Conservation (phyloP, 2,113 vertebrate genomes). For the Myotis davidii region DNA sequence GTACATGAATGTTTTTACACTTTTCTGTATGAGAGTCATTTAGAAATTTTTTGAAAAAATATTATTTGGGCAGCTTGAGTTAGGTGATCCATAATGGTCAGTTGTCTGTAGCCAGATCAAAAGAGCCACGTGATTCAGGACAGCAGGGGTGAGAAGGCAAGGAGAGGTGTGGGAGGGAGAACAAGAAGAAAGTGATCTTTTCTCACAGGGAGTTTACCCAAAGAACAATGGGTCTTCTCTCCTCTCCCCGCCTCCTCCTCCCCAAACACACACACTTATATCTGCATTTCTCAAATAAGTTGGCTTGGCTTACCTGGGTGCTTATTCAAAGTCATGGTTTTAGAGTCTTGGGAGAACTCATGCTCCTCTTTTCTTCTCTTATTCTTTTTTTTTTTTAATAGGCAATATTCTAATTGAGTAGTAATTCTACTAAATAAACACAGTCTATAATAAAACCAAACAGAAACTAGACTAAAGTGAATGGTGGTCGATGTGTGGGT, state of each 20-base stretch:
- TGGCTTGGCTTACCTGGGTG: not conserved
- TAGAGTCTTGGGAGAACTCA: not conserved
- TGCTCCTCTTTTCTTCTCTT: no score
- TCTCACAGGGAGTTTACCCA: not conserved
- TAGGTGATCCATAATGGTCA: not conserved
- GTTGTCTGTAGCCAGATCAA: not conserved
- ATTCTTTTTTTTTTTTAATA: not conserved
- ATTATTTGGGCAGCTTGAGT: not conserved
- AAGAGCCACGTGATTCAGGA: not conserved
- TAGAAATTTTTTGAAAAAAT: not conserved
- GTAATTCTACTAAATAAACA: not conserved
- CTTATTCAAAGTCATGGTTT: not conserved
- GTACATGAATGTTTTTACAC: not conserved
- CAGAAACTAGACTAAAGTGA: not conserved
- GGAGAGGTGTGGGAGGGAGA: not conserved
- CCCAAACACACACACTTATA: not conserved
- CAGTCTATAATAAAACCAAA: not conserved
- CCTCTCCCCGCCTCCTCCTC: fast-evolving
- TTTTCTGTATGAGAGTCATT: not conserved
- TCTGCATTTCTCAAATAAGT: not conserved
- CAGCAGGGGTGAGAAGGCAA: not conserved
- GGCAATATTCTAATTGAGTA: not conserved
- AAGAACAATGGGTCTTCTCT: not conserved
- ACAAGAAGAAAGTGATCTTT: not conserved
- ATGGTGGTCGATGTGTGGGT: not conserved